Percentiles rank a stretch among this genome's conserved stretches.
Evolutionary conservation across 1,140 invertebrate genomes (phyloP).

Genomic region (Leptinotarsa undecemlineata): DNA sequence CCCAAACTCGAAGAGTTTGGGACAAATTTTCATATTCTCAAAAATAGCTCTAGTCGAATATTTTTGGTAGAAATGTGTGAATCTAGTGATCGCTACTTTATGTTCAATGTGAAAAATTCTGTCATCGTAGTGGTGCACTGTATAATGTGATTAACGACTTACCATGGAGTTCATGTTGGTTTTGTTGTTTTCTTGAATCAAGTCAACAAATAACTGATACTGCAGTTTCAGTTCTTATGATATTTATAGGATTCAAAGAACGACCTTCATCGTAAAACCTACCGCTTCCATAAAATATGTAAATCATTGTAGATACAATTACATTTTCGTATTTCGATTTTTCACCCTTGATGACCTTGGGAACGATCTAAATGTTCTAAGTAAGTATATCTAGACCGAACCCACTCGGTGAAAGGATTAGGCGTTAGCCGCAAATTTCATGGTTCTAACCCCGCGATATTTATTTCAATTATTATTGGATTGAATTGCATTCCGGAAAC

Average conservation of each 20-base stretch:
- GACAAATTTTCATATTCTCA: too few relatives aligned
- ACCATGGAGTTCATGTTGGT: conserved; percentile 5
- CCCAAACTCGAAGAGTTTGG: too few relatives aligned
- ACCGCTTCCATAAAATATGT: background rate
- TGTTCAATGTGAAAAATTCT: too few relatives aligned
- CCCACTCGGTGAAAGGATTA: conserved; percentile 4
- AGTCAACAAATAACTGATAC: background rate
- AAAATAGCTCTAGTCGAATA: too few relatives aligned
- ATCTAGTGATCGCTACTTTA: too few relatives aligned
- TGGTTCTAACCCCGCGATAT: background rate
- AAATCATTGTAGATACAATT: background rate
- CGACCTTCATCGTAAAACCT: conserved; percentile 4
- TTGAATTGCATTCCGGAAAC: too few relatives aligned
- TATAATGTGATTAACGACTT: background rate
- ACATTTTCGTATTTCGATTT: background rate
- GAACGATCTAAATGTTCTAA: background rate
- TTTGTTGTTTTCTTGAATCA: background rate
- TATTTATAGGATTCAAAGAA: background rate
- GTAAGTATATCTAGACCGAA: background rate
- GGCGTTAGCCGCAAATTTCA: background rate
- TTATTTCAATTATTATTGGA: background rate
- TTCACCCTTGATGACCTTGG: background rate
- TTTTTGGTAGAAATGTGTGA: too few relatives aligned
- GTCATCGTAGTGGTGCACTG: too few relatives aligned
- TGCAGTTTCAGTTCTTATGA: background rate